These are phyloP conservation scores for Anseranas semipalmata DNA, from an alignment of 2,113 vertebrate genomes.

Conservation along the genomic window DNA sequence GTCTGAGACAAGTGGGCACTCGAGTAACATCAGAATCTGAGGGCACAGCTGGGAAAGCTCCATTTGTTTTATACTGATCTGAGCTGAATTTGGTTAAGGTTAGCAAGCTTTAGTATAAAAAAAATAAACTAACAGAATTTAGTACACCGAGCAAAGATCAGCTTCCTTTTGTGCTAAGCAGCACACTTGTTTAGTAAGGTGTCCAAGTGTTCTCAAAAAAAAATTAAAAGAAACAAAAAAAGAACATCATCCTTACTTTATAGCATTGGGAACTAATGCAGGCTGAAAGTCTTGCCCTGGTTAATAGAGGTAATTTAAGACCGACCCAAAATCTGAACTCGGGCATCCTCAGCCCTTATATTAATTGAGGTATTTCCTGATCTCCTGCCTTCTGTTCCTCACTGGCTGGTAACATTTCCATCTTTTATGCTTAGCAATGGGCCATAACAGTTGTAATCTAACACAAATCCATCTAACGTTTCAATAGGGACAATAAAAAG, in stretches of 20 bases:
- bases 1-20: neutral
- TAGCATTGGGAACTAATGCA: accelerated
- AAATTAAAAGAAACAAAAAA: neutral
- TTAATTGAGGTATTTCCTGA: neutral
- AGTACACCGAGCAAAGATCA: neutral
- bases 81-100: neutral
- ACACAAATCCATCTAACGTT: neutral
- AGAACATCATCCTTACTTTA: neutral
- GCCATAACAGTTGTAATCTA: neutral
- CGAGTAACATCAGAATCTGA: neutral
- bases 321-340: too few species aligned
- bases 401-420: neutral
- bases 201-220: neutral
- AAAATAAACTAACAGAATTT: neutral
- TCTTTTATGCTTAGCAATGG: neutral
- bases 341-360: neutral
- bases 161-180: neutral
- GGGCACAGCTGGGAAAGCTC: neutral
- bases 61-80: neutral
- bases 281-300: neutral
- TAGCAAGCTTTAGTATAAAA: neutral
- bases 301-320: neutral
- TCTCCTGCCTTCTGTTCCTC: neutral
- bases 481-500: neutral
- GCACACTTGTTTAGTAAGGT: neutral